These are phyloP conservation scores for Caerostris extrusa DNA, from an alignment of 1,140 invertebrate genomes.

Conservation along the genomic window DNA sequence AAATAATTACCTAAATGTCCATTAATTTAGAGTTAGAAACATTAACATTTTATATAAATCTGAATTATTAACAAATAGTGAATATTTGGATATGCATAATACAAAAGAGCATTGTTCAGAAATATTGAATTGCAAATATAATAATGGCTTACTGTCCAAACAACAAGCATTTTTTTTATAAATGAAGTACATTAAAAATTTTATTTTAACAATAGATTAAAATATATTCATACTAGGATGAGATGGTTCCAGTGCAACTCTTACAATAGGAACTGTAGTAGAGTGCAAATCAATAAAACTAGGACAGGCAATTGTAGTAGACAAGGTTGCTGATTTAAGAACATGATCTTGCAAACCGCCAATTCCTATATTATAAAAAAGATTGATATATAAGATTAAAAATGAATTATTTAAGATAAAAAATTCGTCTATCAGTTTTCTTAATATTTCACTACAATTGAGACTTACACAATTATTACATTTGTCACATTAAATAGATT, in stretches of 20 bases:
- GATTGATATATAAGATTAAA: slow-evolving; percentile 51
- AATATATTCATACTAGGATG: slow-evolving; percentile 84
- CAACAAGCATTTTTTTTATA: too few relatives aligned
- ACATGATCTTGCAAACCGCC: slow-evolving; percentile 93
- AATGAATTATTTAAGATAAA: not conserved
- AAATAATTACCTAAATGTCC: too few relatives aligned
- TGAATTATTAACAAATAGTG: too few relatives aligned
- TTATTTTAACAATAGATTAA: not conserved
- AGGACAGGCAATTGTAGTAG: slow-evolving; percentile 90
- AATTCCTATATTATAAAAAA: slow-evolving; percentile 85
- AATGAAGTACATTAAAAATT: too few relatives aligned
- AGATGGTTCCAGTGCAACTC: slow-evolving; percentile 96
- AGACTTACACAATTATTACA: not conserved
- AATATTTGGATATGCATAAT: too few relatives aligned
- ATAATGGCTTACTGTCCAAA: too few relatives aligned
- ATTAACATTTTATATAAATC: too few relatives aligned
- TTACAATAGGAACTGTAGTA: slow-evolving; percentile 90
- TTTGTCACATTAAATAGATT: too few relatives aligned
- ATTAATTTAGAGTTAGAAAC: too few relatives aligned
- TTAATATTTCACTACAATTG: not conserved
- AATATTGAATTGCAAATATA: too few relatives aligned
- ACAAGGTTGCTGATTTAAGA: slow-evolving; percentile 95
- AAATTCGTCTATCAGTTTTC: not conserved
- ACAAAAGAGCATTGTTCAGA: too few relatives aligned
- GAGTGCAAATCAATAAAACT: slow-evolving; percentile 93